Evolutionary conservation across 2,797 vertebrate genomes (phyloP), one percentile per base, ranked within the genome.

Genomic region (Pagetopsis macropterus): DNA sequence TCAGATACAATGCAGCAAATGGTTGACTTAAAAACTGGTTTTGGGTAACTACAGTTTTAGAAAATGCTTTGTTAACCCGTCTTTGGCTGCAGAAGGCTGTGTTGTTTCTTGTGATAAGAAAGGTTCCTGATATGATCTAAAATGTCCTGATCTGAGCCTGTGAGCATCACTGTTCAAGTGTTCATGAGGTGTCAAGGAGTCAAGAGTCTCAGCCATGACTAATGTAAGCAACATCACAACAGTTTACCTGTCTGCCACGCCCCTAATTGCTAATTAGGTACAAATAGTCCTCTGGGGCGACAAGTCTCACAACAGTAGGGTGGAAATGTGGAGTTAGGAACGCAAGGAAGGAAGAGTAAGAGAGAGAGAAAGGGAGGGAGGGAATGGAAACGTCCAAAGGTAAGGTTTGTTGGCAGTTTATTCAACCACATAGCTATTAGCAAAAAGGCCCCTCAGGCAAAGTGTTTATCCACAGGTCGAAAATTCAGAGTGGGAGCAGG

Each of bases 401-500:
- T 13, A 5, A 21, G 4, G 2, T 55, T 10, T 45, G 57, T 33
- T 67, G 52, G 78, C 51, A 58, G 71, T 73, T 68, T 70, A 19
- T 23, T 68, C 11, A 46, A 7, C 31, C 14, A 33, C 27, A 45
- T 8, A 61, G 45, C 27, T 14, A 55, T 80, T 65, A 76, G 62
- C 13, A 14, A 27, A 65, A 51, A 19, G 9, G 10, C 27, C 61
- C 64, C 65, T 54, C 23, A 1, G 52, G 81, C 44, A 16, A 21
- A 40, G 23, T 5, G 40, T n/a, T 17, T 48, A 50, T 75, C 65
- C 12, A 2, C 44, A 54, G 81, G 72, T 78, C n/a, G 2, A 23
- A 50, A 31, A 59, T 79, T 75, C 79, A 71, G 33, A 55, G 9
- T 12, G 62, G 62, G 15, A 0, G 3, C 67, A 58, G 33, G 69